Evolutionary conservation across 1,140 invertebrate genomes (phyloP), one percentile per base, ranked within the genome.

Genomic region (Nasonia longicornis): DNA sequence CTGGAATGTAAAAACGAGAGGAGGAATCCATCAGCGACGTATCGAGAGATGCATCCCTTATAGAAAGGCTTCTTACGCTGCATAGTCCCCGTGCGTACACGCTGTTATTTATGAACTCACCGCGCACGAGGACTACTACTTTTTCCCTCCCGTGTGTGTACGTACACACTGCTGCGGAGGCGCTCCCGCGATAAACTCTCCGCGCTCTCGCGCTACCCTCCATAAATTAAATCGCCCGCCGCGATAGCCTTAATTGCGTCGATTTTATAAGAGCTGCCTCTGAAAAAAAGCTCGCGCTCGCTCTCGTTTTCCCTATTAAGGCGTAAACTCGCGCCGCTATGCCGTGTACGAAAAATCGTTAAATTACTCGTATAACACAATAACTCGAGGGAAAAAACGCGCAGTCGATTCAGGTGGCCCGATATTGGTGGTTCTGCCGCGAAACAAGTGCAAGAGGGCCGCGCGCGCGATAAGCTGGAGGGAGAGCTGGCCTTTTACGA

Each of bases 231-330:
- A 72, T 63, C 72, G 71, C 45, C 74, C 64, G 71, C 58, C 73
- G 73, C 64, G 77, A 29, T 58, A 29, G 64, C 72, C 72, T 81
- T 81, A 81, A 81, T 81, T 81, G 73, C 79, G 70, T 76, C 73
- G 79, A 81, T 81, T 81, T 81, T 76, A 81, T 81, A 81, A 77
- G 77, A 81, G 45, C 52, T 52, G n/a, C 42, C 20, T 10, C 29
- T n/a, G 38, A 71, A 31, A 58, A 74, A 58, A 74, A 38, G 20
- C 38, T 20, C 16, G n/a, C 35, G 67, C 31, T 22, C 31, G 16
- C 35, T 0, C 35, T 10, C 58, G 73, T 77, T 77, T 81, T 77
- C 74, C 80, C 80, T 81, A 81, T 81, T 81, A 77, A 81, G 80
- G 77, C 80, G 77, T 81, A 81, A 81, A 71, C 74, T 64, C 67